phyloP scores from a whole-genome alignment of 2,888 invertebrate genomes.

The Acronicta alni region DNA sequence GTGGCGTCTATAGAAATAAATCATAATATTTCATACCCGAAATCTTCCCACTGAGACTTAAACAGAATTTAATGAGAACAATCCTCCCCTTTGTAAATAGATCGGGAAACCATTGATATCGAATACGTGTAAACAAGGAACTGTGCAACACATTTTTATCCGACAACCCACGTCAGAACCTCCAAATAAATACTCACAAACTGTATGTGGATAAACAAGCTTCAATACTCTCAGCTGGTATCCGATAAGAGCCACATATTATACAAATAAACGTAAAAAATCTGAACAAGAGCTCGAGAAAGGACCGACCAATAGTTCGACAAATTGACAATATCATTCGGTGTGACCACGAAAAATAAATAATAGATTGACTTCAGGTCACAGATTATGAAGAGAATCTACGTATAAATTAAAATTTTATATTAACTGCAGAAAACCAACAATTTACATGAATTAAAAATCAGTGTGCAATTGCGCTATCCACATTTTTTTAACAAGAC shows the following conservation, averaged over 20 bases:
- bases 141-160: constrained; percentile 61
- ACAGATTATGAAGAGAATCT: no score
- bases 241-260: constrained; percentile 78
- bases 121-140: constrained; percentile 87
- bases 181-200: constrained; percentile 73
- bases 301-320: constrained; percentile 73
- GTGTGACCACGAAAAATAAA: constrained; percentile 44
- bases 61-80: constrained; percentile 54
- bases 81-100: constrained; percentile 87
- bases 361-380: constrained; percentile 35
- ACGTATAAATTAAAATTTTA: no score
- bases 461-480: no score
- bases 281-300: constrained; percentile 72
- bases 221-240: constrained; percentile 71
- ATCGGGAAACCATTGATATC: constrained; percentile 69
- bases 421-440: no score
- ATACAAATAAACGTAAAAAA: constrained; percentile 77
- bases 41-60: constrained; percentile 7
- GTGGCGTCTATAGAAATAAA: constrained; percentile 12
- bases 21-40: constrained; percentile 13
- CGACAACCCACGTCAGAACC: constrained; percentile 23
- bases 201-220: constrained; percentile 60
- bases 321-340: constrained; percentile 64
- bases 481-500: no score
- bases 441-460: no score